Evolutionary conservation across 2,113 vertebrate genomes (phyloP), one percentile per base, ranked within the genome.

Genomic region (Gasterosteus aculeatus): DNA sequence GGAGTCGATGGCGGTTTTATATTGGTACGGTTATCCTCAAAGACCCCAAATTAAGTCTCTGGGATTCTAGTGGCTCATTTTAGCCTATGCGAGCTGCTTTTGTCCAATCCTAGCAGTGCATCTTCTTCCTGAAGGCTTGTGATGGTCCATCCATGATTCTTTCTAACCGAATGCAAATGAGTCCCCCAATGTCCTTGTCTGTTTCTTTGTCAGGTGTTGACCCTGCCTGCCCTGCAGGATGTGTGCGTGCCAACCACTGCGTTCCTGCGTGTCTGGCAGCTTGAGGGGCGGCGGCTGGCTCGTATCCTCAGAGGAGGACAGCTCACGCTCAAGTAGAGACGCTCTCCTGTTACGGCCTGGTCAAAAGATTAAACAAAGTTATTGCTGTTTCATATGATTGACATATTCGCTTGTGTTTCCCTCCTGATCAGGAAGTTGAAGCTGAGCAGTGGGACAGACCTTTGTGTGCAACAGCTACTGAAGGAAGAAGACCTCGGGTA

Each of bases 401-500:
- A 35, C 1, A 29, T 57, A 15, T 51, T 69, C 42, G 72, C 8
- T 57, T 70, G 65, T 31, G 10, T 61, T 72, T 66, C 42, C 3
- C 3, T 51, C 9, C 31, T 54, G 1, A 71, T 69, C 64, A 95
- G 94, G 89, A 95, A 94, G 63, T 69, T 95, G 71, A 95, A 94
- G 83, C 67, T 95, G 16, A 93, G 91, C 60, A 80, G 79, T 74
- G 94, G 92, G 33, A 39, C 85, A 9, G 94, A 94, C 74, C 81
- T 99, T 75, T 97, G 97, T 88, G 82, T 97, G 41, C 96, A 98
- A 69, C 92, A 84, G 56, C 92, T 99, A 33, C 91, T 92, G 58
- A 93, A 90, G 46, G 96, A 96, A 68, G 98, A 99, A 75, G 85
- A 94, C 83, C 78, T 99, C 57, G 90, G 95, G 98, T 98, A 90